Percentiles rank a stretch among this genome's conserved stretches.
These are phyloP conservation scores for Philaethria dido DNA, from an alignment of 2,888 invertebrate genomes.

Conservation along the genomic window DNA sequence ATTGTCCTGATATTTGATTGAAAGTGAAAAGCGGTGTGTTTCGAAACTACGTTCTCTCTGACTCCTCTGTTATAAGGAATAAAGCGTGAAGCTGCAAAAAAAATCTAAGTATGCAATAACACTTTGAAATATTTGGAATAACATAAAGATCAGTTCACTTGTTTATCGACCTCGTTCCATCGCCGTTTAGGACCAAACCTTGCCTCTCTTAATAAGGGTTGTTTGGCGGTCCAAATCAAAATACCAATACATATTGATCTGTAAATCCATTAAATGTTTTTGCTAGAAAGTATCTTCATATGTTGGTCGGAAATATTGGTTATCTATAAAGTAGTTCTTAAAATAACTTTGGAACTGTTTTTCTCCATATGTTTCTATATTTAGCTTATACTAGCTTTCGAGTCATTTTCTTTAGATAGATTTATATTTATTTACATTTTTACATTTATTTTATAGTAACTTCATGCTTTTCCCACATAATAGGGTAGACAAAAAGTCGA, in stretches of 20 bases:
- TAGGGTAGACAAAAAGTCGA: no score
- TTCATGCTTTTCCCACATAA: no score
- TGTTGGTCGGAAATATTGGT: conserved; percentile 7
- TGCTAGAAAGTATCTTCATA: not conserved
- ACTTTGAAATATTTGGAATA: conserved; percentile 8
- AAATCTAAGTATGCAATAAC: not conserved
- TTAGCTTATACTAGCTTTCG: not conserved
- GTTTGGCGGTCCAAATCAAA: conserved; percentile 47
- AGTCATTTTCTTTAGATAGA: no score
- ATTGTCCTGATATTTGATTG: no score
- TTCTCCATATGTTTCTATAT: conserved; percentile 14
- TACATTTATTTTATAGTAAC: no score
- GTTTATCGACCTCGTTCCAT: conserved; percentile 43
- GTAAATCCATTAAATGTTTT: conserved; percentile 12
- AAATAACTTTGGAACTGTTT: conserved; percentile 19
- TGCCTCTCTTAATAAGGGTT: conserved; percentile 62
- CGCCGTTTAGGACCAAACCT: conserved; percentile 53
- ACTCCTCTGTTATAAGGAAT: no score
- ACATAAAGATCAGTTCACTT: conserved; percentile 17
- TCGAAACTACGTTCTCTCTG: no score
- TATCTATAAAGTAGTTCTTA: conserved; percentile 20
- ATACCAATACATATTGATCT: conserved; percentile 46
- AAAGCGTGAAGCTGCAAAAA: no score
- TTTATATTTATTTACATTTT: no score
- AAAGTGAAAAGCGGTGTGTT: no score